Percentiles rank a stretch among this genome's conserved stretches.
Conservation (phyloP, 2,888 invertebrate species). For the Diaphora mendica region DNA sequence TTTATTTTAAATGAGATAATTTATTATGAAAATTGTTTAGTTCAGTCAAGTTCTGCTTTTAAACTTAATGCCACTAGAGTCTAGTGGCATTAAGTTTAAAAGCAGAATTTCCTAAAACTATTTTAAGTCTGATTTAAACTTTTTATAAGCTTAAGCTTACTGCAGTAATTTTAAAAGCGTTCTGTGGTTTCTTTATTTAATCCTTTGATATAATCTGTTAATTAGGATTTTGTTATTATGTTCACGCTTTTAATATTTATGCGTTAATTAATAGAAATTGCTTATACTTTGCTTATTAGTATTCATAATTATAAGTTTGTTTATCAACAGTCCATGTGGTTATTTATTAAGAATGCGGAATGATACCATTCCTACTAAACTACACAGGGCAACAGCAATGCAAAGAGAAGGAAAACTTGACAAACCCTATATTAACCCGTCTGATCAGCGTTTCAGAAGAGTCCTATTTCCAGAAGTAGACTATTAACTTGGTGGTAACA, state of each 20-base stretch:
- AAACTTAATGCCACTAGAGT: too few species aligned
- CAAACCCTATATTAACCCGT: too few species aligned
- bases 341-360: too few species aligned
- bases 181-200: background rate
- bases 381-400: too few species aligned
- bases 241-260: background rate
- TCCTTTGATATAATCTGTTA: background rate
- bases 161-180: background rate
- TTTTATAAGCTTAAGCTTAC: background rate
- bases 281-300: background rate
- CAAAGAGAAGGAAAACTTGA: too few species aligned
- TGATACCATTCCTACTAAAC: too few species aligned
- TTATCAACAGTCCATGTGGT: background rate
- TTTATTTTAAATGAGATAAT: constrained; percentile 17
- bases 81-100: background rate
- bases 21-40: constrained; percentile 6
- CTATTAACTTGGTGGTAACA: background rate
- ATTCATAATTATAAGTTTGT: background rate
- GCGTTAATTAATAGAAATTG: background rate
- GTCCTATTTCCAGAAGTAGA: too few species aligned
- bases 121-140: background rate
- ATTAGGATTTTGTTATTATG: background rate
- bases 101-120: background rate
- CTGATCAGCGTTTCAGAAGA: too few species aligned
- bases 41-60: too few species aligned